Evolutionary conservation across 2,113 vertebrate species (phyloP), one percentile per base, ranked within the genome.

Genomic region (Zingel zingel): DNA sequence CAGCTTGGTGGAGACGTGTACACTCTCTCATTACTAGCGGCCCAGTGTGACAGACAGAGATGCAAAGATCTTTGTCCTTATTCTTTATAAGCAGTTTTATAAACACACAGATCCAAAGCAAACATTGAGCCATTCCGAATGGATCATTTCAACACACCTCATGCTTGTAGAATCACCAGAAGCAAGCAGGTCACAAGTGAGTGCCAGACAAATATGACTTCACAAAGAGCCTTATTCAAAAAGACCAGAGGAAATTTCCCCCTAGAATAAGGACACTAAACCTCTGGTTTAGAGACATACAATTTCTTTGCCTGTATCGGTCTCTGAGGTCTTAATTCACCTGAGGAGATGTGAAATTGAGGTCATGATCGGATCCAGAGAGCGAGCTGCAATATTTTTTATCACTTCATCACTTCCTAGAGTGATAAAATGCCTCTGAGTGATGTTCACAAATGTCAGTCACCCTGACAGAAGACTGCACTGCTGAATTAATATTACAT

Each of bases 1-100:
- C 89, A 91, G 90, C 85, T 93, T 90, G 88, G 75, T 62, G 77
- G 85, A 82, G 87, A 88, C 64, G 30, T 65, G 88, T 81, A 86
- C 79, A 39, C 82, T 82, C 89, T 89, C 81, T 89, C 79, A 82
- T 88, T 91, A 86, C 68, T 50, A 58, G 75, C 56, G 78, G 21
- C 63, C 45, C 56, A n/a, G 57, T 62, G 73, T 54, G 73, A 62
- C 76, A 75, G 66, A 85, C 45, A 73, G 30, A 68, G 79, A 78
- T 48, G 51, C 57, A 79, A 62, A 86, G 51, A 16, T 65, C 36
- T 43, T 21, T 66, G 59, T 77, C 23, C 43, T 62, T 59, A 16
- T 62, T 80, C 64, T 77, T 47, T 71, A n/a, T n/a, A n/a, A n/a
- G n/a, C 2, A 9, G 36, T 39, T 50, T 66, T 39, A 5, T 25